Percentiles rank a stretch among this genome's conserved stretches.
Conservation (phyloP, 2,113 vertebrate genomes). For the Perca flavescens region DNA sequence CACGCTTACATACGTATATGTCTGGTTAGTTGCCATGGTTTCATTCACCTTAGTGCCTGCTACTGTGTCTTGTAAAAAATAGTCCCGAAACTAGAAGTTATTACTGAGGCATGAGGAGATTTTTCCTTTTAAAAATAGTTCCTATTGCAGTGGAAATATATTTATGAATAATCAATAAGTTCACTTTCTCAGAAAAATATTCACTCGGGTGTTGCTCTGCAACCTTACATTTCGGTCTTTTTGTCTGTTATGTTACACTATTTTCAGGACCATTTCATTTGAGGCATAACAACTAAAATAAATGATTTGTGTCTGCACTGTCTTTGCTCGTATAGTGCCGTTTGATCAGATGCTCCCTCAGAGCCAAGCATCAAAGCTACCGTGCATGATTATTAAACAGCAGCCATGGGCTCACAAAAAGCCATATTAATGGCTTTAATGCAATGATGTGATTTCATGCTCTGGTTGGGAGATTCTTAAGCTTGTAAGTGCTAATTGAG, state of each 20-base stretch:
- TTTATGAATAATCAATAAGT: slow-evolving; percentile 64
- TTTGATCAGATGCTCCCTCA: slow-evolving; percentile 45
- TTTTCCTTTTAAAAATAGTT: slow-evolving; percentile 36
- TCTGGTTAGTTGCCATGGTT: slow-evolving; percentile 75
- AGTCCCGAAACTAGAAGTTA: slow-evolving; percentile 53
- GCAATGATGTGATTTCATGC: slow-evolving; percentile 50
- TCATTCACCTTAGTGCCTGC: slow-evolving; percentile 53
- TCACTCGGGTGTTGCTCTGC: slow-evolving; percentile 5
- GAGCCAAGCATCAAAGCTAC: slow-evolving; percentile 39
- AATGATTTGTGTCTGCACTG: slow-evolving; percentile 10
- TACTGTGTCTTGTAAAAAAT: slow-evolving; percentile 37
- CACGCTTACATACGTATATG: slow-evolving; percentile 31
- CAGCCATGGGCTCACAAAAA: slow-evolving; percentile 32
- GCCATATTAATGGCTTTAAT: slow-evolving; percentile 35
- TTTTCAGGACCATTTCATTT: slow-evolving; percentile 45
- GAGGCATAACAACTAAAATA: slow-evolving; percentile 18
- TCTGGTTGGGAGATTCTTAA: slow-evolving; percentile 29
- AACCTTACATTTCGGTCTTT: slow-evolving; percentile 6
- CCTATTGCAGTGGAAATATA: slow-evolving; percentile 28
- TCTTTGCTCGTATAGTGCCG: slow-evolving; percentile 7
- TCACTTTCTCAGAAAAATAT: slow-evolving; percentile 21
- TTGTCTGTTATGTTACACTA: background rate
- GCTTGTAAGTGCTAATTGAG: slow-evolving; percentile 24
- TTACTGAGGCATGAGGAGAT: slow-evolving; percentile 15
- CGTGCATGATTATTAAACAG: slow-evolving; percentile 36